Base-by-base conservation (phyloP, 2,888 invertebrate genomes). In the Acronicta psi region DNA sequence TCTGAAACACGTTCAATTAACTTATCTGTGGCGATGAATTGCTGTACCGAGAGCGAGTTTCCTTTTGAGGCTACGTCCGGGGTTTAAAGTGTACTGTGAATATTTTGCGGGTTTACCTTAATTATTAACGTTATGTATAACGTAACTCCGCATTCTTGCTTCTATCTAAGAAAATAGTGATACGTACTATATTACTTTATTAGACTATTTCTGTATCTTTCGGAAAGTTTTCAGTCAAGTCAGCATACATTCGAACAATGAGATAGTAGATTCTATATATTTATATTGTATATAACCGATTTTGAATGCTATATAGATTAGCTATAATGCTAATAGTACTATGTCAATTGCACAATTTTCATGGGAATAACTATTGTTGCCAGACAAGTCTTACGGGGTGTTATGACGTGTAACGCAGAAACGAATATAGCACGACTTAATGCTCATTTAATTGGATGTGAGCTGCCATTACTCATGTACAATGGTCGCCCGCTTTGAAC, bases 1-100 rank as follows among this genome's bases (percentile, higher is more conserved):
- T 87, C 83, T 85, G 83, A 79, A 76, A 82, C 82, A 83, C 75
- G 83, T 86, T 83, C 82, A 84, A 84, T 86, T 85, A 84, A 83
- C 81, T 85, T 79, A 81, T 80, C 79, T 76, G 73, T 67, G 75
- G 76, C 75, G 70, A 70, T 74, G 75, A 76, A 80, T 60, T 76
- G 78, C 74, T 80, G 70, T 45, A 42, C 70, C 43, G 38, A 50
- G 58, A 49, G 66, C 42, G 57, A 47, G 46, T 25, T 65, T 68
- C 47, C 54, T 29, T 52, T 72, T 56, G 29, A 49, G 45, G 51
- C 49, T 38, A 16, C 7, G 38, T 17, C 36, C 47, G 18, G 56
- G 17, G 60, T 69, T 52, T 29, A 29, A 41, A 50, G 41, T 57
- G 46, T 41, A 50, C 16, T 5, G 34, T 10, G 0, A 38, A 46